Percentiles rank a stretch among this genome's conserved stretches.
phyloP scores from a whole-genome alignment of 2,888 invertebrate genomes.

The Orchesella flavescens region DNA sequence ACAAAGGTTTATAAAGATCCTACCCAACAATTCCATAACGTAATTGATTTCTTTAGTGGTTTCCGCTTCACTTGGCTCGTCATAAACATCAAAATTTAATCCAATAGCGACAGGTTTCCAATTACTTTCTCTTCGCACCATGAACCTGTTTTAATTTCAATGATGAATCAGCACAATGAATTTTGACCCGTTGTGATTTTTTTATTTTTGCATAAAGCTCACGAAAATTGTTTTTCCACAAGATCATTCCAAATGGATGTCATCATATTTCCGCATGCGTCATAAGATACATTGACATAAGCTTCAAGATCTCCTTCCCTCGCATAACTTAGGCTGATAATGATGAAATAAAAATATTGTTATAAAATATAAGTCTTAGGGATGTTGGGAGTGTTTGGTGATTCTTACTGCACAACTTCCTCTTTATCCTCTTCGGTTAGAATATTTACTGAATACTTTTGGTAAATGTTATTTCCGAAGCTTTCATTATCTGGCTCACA shows the following conservation, averaged over 20 bases:
- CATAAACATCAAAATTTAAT: slow-evolving; percentile 86
- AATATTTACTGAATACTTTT: slow-evolving; percentile 77
- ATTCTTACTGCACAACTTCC: slow-evolving; percentile 80
- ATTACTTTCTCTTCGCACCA: slow-evolving; percentile 77
- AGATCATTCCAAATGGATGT: slow-evolving; percentile 82
- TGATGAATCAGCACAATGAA: neutral
- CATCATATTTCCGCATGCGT: slow-evolving; percentile 79
- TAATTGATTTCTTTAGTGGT: slow-evolving; percentile 78
- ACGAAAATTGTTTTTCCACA: slow-evolving; percentile 80
- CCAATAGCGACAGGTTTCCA: slow-evolving; percentile 81
- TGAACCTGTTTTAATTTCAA: slow-evolving; percentile 78
- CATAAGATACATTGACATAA: slow-evolving; percentile 82
- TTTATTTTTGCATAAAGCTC: slow-evolving; percentile 31
- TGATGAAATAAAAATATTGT: slow-evolving; percentile 77
- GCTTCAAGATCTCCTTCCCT: slow-evolving; percentile 89
- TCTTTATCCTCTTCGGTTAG: slow-evolving; percentile 80
- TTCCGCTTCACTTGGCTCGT: slow-evolving; percentile 85
- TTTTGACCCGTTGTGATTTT: neutral
- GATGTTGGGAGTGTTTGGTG: too few species aligned
- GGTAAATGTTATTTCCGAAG: too few species aligned
- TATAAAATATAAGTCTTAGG: too few species aligned
- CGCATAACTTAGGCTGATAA: slow-evolving; percentile 89
- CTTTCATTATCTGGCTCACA: slow-evolving; percentile 67
- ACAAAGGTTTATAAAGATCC: neutral
- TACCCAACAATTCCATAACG: slow-evolving; percentile 78